phyloP scores from a whole-genome alignment of 2,797 vertebrate species.

The Heteromormyrus szaboi region DNA sequence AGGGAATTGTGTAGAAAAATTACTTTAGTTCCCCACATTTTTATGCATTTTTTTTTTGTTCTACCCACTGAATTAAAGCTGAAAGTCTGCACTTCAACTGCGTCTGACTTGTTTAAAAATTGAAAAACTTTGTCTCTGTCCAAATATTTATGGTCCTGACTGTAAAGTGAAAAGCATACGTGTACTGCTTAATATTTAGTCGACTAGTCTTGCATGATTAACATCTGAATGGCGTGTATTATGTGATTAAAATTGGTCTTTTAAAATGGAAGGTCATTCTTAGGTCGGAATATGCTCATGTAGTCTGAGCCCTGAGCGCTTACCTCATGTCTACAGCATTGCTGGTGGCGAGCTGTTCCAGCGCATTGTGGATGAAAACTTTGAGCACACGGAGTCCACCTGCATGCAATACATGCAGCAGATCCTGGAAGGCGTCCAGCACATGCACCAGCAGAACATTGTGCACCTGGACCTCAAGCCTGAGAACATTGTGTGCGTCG shows the following conservation, averaged over 20 bases:
- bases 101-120: neutral
- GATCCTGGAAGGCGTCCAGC: slow-evolving; percentile 73
- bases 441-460: slow-evolving; percentile 70
- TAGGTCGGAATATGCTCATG: neutral
- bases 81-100: neutral
- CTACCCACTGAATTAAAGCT: too few species aligned
- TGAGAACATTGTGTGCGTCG: slow-evolving; percentile 79
- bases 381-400: slow-evolving; percentile 75
- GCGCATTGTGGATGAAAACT: slow-evolving; percentile 75
- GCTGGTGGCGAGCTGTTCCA: slow-evolving; percentile 82
- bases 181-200: neutral
- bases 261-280: neutral
- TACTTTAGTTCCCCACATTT: too few species aligned
- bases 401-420: slow-evolving; percentile 70
- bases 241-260: neutral
- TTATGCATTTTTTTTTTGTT: too few species aligned
- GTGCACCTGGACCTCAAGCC: slow-evolving; percentile 83
- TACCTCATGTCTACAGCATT: slow-evolving; percentile 52
- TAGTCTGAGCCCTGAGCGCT: neutral
- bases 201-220: neutral
- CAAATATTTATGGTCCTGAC: neutral
- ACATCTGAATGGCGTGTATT: neutral
- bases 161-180: neutral
- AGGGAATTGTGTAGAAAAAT: too few species aligned
- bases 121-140: neutral